Evolutionary conservation across 2,888 invertebrate genomes (phyloP), one percentile per base, ranked within the genome.

Genomic region (Stenotaenia linearis): DNA sequence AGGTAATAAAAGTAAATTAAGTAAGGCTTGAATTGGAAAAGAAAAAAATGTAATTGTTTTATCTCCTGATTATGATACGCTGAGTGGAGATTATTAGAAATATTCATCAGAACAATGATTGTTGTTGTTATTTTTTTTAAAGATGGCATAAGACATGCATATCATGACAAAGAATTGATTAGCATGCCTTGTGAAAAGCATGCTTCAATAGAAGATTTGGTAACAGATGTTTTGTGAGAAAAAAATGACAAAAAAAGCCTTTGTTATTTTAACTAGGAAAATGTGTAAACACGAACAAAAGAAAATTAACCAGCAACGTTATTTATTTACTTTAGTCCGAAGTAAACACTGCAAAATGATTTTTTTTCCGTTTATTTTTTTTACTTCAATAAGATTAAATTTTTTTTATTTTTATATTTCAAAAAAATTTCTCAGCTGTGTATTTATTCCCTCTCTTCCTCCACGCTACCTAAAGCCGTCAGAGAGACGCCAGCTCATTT

Each of bases 401-500:
- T 45, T 45, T 45, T n/a, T n/a, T n/a, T n/a, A n/a, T n/a, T n/a
- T n/a, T n/a, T 37, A 37, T 37, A 10, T 37, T 15, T 45, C 45
- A n/a, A 12, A 50, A 50, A 50, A 18, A 50, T 18, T 18, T 50
- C n/a, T 69, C 69, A 23, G 69, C 28, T 23, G 25, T 69, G 69
- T 69, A 69, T 69, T 69, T 69, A 69, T 69, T 69, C 69, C 25
- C 25, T 15, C 28, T 69, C 69, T n/a, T 15, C 69, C 25, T 23
- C 69, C 69, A 69, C 25, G 25, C 69, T 28, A 69, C 69, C 69
- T 69, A 69, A 69, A 69, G 69, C 69, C 69, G 69, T 69, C 69
- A 69, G 69, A 69, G 69, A 69, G 69, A 69, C 69, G 69, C 69
- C 69, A 69, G 69, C 69, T 69, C 69, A 69, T 69, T 69, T 69